Percentiles rank a stretch among this genome's conserved stretches.
phyloP scores from a whole-genome alignment of 2,888 invertebrate species.

The Callyntrura guangdongensis region DNA sequence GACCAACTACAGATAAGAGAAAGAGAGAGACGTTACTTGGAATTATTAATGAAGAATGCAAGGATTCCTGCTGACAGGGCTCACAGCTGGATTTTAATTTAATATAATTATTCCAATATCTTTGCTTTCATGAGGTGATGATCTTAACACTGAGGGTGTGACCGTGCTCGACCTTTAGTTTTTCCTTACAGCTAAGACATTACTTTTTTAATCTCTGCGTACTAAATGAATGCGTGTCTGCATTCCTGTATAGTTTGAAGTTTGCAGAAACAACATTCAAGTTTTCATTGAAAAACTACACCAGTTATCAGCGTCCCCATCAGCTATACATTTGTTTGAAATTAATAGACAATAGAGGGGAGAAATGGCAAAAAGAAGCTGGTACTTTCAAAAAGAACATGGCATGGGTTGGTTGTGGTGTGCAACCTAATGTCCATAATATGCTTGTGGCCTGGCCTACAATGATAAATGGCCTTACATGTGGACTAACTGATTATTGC shows the following conservation, averaged over 20 bases:
- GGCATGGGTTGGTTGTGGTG: not conserved
- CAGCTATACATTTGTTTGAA: not conserved
- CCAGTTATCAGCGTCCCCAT: slow-evolving; percentile 31
- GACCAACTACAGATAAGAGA: not conserved
- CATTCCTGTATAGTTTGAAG: not conserved
- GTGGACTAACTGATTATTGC: slow-evolving; percentile 17
- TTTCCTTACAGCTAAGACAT: slow-evolving; percentile 24
- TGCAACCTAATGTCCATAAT: not conserved
- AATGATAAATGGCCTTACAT: slow-evolving; percentile 61
- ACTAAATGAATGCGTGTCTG: not conserved
- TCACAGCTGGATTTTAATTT: slow-evolving; percentile 81
- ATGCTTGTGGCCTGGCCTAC: not conserved
- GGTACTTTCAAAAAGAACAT: slow-evolving; percentile 5
- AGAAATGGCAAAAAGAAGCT: slow-evolving; percentile 7
- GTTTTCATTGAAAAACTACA: slow-evolving; percentile 33
- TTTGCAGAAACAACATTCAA: slow-evolving; percentile 34
- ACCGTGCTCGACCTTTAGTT: slow-evolving; percentile 70
- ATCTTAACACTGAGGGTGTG: slow-evolving; percentile 77
- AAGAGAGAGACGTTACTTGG: slow-evolving; percentile 21
- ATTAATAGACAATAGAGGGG: not conserved
- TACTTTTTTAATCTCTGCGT: slow-evolving; percentile 9
- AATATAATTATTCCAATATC: slow-evolving; percentile 77
- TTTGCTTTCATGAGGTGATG: slow-evolving; percentile 73
- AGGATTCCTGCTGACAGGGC: slow-evolving; percentile 78
- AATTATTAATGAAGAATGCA: slow-evolving; percentile 71